A percentile compares a stretch with the other conserved stretches of the same genome.
phyloP scores from a whole-genome alignment of 53 echinoderm and acorn worm species.

The Zoroaster sp. region DNA sequence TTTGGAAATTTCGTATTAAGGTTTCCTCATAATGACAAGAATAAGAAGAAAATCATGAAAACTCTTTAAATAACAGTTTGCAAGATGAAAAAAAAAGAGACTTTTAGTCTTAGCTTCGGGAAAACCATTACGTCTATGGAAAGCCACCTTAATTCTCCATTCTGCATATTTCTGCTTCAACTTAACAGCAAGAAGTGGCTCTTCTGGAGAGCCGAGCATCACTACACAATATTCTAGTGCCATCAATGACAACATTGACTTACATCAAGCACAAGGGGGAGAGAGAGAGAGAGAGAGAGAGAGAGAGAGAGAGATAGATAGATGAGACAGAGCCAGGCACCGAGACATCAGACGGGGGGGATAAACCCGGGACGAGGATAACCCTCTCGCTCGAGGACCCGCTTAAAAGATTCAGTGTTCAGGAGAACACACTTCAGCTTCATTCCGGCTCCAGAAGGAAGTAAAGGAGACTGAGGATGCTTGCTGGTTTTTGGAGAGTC shows the following conservation, averaged over 20 bases:
- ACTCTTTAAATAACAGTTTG: background rate
- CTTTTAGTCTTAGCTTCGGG: no score
- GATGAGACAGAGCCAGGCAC: no score
- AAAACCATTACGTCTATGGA: background rate
- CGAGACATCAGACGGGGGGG: background rate
- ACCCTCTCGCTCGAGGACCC: constrained; percentile 7
- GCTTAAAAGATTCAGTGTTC: constrained; percentile 17
- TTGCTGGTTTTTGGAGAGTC: background rate
- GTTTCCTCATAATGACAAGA: background rate
- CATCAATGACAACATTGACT: constrained; percentile 9
- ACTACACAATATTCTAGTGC: constrained; percentile 24
- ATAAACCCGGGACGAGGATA: background rate
- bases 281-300: background rate
- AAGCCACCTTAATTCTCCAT: background rate
- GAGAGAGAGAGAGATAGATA: background rate
- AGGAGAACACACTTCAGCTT: constrained; percentile 9
- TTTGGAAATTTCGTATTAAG: no score
- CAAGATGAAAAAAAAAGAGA: background rate
- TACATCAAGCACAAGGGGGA: background rate
- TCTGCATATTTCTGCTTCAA: constrained; percentile 11
- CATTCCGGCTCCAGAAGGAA: background rate
- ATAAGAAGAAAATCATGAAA: background rate
- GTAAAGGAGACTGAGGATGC: background rate
- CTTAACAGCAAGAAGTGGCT: background rate
- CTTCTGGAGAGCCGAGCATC: background rate